Base-by-base conservation (phyloP, 2,797 vertebrate species). In the Acestrorhynchus altus region DNA sequence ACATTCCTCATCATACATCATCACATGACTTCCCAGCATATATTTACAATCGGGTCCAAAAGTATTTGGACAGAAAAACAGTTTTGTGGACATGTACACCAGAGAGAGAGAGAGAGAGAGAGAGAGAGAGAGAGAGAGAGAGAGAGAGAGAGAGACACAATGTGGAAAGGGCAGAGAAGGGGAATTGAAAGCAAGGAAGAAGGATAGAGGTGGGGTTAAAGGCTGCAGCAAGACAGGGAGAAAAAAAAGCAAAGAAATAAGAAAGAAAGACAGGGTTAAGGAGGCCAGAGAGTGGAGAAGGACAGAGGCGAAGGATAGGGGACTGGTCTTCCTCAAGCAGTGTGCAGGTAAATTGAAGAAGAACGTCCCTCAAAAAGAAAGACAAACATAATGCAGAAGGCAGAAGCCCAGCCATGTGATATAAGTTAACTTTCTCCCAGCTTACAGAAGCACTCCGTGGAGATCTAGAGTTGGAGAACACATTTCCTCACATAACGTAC, bases 401-500 rank as follows among this genome's bases (percentile, higher is more conserved):
- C 28, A 61, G 35, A 59, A 42, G 8, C 49, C 10, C 42, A 15
- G n/a, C 8, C 42, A 77, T n/a, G 46, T 2, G 20, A 65, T 47
- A 49, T 28, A 9, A 54, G 49, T 22, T 60, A 26, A 20, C 51
- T 39, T 24, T 40, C 65, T 22, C 39, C 20, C 49, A 49, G 51
- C 75, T 56, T 67, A 11, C 22, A 66, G 8, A 72, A 49, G 26
- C 1, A 13, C 22, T 63, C 22, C 42, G 24, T 22, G 20, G 65
- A 12, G 24, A 54, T 63, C 35, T 18, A 15, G 42, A 56, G 61
- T 24, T 76, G 57, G 42, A 49, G 42, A 65, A 64, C 51, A 77
- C 66, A 70, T 66, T 54, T 72, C 61, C 61, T 79, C 16, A 72
- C 54, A 59, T 60, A 72, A 65, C n/a, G 39, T 60, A 61, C 42